phyloP scores from a whole-genome alignment of 2,797 vertebrate genomes.

The Gephyroberyx darwinii region DNA sequence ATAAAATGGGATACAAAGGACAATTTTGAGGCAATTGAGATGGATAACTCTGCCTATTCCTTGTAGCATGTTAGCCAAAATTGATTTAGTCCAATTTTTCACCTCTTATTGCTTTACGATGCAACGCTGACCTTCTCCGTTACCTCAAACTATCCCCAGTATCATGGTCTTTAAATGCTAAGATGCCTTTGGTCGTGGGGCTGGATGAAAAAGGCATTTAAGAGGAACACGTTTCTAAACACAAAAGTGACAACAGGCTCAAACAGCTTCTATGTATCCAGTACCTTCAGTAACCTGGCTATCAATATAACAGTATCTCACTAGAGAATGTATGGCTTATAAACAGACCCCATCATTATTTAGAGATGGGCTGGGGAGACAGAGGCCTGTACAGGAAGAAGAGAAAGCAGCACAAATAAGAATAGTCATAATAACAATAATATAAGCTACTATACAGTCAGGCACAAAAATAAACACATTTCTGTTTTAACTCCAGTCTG shows the following conservation, averaged over 20 bases:
- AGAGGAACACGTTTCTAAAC: constrained; percentile 35
- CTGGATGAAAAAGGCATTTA: constrained; percentile 62
- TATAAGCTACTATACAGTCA: constrained; percentile 69
- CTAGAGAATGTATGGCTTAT: constrained; percentile 77
- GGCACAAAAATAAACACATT: constrained; percentile 70
- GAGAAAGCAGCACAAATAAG: constrained; percentile 58
- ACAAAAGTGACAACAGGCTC: constrained; percentile 30
- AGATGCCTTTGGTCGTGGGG: constrained; percentile 38
- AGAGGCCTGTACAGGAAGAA: constrained; percentile 43
- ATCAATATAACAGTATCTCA: constrained; percentile 24
- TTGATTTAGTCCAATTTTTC: too few relatives aligned
- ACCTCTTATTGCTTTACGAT: neutral
- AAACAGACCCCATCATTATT: constrained; percentile 54
- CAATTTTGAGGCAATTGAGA: constrained; percentile 11
- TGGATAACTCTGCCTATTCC: too few relatives aligned
- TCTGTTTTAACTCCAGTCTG: constrained; percentile 39
- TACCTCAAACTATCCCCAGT: constrained; percentile 10
- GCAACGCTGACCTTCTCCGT: neutral
- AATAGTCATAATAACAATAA: constrained; percentile 39
- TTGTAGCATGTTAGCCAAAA: too few relatives aligned
- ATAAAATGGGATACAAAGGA: neutral
- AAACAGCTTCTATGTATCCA: constrained; percentile 42
- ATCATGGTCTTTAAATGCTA: constrained; percentile 10
- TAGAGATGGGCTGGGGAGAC: constrained; percentile 23
- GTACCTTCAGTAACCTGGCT: constrained; percentile 63